Conservation (phyloP, 2,113 vertebrate species). For the Coptodon bakossiorum region DNA sequence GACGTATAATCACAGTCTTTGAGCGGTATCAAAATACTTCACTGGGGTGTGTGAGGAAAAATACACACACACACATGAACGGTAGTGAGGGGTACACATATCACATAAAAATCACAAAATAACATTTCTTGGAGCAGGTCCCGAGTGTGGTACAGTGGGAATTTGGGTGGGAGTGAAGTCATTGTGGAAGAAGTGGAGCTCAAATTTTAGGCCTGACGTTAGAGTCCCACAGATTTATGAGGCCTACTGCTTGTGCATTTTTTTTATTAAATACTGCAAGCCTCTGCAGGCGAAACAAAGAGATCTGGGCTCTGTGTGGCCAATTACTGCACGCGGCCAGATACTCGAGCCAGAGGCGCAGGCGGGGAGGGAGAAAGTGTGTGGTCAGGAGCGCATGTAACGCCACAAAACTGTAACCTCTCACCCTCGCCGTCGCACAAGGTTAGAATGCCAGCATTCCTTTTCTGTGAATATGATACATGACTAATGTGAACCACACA, state of each 20-base stretch:
- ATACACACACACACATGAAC: not conserved
- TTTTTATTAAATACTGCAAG: constrained; percentile 51
- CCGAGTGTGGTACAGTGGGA: constrained; percentile 14
- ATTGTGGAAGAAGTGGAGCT: constrained; percentile 50
- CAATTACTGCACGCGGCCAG: constrained; percentile 59
- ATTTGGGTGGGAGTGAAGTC: constrained; percentile 53
- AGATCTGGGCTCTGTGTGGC: constrained; percentile 61
- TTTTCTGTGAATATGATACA: not conserved
- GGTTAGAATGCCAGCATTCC: constrained; percentile 4
- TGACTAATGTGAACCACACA: not conserved
- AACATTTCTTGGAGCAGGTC: not conserved
- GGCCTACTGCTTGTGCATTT: constrained; percentile 58
- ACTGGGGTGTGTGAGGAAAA: not conserved
- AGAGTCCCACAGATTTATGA: constrained; percentile 69
- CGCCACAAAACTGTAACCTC: constrained; percentile 23
- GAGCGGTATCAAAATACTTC: constrained; percentile 23
- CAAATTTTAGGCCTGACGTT: constrained; percentile 55
- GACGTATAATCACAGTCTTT: constrained; percentile 46
- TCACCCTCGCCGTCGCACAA: not conserved
- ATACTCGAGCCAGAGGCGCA: constrained; percentile 12
- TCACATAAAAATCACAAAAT: constrained; percentile 15
- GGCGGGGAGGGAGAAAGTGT: constrained; percentile 21
- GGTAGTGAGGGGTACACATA: not conserved
- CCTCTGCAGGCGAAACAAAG: constrained; percentile 68
- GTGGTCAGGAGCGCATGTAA: constrained; percentile 27